Conservation (phyloP, 2,113 vertebrate species). For the Phylloscopus whistleri region DNA sequence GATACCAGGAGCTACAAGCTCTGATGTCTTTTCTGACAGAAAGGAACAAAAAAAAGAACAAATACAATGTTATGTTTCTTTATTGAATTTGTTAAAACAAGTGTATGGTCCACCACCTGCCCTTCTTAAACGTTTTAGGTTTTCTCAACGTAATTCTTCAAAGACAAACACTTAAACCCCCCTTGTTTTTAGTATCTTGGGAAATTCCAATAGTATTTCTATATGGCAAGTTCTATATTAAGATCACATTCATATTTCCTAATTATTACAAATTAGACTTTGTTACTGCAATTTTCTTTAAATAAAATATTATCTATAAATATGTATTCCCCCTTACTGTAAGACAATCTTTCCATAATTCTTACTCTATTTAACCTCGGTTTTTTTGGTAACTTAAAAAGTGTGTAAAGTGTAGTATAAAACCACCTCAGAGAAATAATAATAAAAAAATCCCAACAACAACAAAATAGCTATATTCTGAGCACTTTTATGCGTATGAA, state of each 20-base stretch:
- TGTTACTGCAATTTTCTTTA: neutral
- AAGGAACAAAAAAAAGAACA: neutral
- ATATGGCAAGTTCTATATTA: neutral
- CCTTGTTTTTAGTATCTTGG: neutral
- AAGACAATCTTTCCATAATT: neutral
- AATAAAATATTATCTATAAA: neutral
- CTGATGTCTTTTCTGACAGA: neutral
- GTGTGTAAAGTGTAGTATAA: neutral
- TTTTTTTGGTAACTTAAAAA: neutral
- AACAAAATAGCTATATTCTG: neutral
- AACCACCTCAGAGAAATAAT: neutral
- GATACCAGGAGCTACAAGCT: neutral
- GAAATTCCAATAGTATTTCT: neutral
- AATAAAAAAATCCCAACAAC: neutral
- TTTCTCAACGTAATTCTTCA: neutral
- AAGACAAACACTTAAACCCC: neutral
- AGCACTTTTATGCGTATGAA: neutral
- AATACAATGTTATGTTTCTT: neutral
- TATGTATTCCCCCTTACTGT: accelerated
- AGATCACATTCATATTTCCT: neutral
- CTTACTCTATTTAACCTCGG: neutral
- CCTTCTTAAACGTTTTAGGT: neutral
- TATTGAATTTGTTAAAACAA: neutral
- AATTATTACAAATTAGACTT: neutral
- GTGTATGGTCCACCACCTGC: too few relatives aligned